A percentile compares a stretch with the other conserved stretches of the same genome.
phyloP scores from a whole-genome alignment of 2,797 vertebrate species.

The Rhinichthys osculus region DNA sequence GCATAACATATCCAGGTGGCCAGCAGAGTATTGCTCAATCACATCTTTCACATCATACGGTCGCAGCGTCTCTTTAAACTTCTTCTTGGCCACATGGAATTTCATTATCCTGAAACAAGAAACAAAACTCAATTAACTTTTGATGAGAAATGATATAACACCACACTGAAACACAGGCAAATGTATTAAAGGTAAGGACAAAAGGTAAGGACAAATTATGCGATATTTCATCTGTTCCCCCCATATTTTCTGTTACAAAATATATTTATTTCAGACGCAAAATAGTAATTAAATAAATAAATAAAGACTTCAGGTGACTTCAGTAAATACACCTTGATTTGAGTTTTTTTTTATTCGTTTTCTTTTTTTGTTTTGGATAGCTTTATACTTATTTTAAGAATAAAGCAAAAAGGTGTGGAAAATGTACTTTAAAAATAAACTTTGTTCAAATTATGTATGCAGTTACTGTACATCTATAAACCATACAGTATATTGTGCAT shows the following conservation, averaged over 20 bases:
- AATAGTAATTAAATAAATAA: neutral
- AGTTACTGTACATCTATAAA: neutral
- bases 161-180: neutral
- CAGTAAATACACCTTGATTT: neutral
- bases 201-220: neutral
- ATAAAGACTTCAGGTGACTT: neutral
- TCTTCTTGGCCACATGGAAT: slow-evolving; percentile 97
- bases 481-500: neutral
- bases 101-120: slow-evolving; percentile 90
- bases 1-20: slow-evolving; percentile 96
- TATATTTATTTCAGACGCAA: neutral
- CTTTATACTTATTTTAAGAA: neutral
- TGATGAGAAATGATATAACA: neutral
- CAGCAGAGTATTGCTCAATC: slow-evolving; percentile 97
- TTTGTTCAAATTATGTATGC: neutral
- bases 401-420: neutral
- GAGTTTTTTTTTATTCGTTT: too few relatives aligned
- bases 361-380: neutral
- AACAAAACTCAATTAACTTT: neutral
- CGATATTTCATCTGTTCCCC: neutral
- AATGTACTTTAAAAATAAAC: neutral
- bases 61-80: slow-evolving; percentile 96
- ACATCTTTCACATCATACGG: slow-evolving; percentile 98
- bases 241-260: neutral
- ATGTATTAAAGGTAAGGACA: neutral